phyloP scores from a whole-genome alignment of 2,797 vertebrate genomes.

The Cygnus olor region DNA sequence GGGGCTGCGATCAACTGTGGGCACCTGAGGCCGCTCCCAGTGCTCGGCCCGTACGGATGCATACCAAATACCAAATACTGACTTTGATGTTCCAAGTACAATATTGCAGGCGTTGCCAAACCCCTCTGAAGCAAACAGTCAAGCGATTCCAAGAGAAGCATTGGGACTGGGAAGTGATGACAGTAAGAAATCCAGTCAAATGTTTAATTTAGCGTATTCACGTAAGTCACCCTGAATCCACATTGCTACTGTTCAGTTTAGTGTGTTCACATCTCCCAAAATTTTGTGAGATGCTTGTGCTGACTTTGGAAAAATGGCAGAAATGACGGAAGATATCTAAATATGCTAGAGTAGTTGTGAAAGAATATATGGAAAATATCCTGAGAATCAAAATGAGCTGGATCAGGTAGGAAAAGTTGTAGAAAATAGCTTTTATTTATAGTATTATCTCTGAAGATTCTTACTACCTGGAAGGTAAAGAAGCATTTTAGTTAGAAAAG shows the following conservation, averaged over 20 bases:
- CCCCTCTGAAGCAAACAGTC: rapidly evolving
- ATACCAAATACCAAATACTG: not conserved
- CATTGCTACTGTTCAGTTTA: not conserved
- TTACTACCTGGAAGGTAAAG: not conserved
- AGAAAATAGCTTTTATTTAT: not conserved
- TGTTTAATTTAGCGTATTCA: not conserved
- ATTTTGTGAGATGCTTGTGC: not conserved
- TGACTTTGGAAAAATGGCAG: not conserved
- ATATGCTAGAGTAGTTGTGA: not conserved
- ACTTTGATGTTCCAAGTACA: not conserved
- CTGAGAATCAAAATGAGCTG: not conserved
- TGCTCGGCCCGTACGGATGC: too few species aligned
- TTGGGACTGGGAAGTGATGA: not conserved
- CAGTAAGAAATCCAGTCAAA: not conserved
- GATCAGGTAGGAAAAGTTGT: not conserved
- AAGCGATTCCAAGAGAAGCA: not conserved
- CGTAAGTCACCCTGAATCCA: rapidly evolving
- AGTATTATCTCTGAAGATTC: not conserved
- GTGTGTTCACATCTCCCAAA: not conserved
- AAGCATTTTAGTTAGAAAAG: not conserved
- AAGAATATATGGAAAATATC: not conserved
- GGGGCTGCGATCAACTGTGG: conserved; percentile 23
- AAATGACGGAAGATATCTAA: not conserved
- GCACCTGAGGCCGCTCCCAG: not conserved
- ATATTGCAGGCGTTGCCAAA: not conserved